Evolutionary conservation across 1,140 invertebrate genomes (phyloP).

Genomic region (Belonocnema kinseyi): DNA sequence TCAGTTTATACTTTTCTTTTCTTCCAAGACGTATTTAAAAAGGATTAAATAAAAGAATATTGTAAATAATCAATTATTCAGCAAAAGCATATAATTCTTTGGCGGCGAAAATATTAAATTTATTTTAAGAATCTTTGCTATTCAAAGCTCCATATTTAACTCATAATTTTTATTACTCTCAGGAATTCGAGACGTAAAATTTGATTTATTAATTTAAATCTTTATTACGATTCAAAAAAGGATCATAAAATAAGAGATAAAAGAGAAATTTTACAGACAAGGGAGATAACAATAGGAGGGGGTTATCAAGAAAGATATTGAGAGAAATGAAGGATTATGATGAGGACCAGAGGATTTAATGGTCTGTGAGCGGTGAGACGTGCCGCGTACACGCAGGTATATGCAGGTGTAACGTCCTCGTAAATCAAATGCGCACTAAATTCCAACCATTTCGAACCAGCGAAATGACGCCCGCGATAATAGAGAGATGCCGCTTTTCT

Average conservation of each 20-base stretch:
- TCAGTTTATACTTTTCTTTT: too few species aligned
- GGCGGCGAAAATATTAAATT: too few species aligned
- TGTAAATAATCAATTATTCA: too few species aligned
- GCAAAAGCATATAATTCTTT: too few species aligned
- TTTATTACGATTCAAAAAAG: too few species aligned
- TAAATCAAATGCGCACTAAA: slow-evolving; percentile 60
- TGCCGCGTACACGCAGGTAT: slow-evolving; percentile 20
- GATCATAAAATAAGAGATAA: background rate
- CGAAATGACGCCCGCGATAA: slow-evolving; percentile 41
- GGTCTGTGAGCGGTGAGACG: background rate
- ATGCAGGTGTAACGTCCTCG: slow-evolving; percentile 55
- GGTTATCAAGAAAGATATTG: background rate
- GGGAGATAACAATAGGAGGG: background rate
- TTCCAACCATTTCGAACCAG: slow-evolving; percentile 49
- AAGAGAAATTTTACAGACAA: background rate
- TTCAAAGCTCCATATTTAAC: too few species aligned
- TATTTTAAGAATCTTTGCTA: too few species aligned
- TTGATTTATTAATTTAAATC: too few species aligned
- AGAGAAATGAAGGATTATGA: background rate
- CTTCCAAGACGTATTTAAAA: too few species aligned
- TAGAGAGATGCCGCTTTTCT: slow-evolving; percentile 34
- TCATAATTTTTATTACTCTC: too few species aligned
- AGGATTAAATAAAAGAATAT: too few species aligned
- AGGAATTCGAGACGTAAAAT: too few species aligned
- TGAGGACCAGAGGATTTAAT: background rate